phyloP scores from a whole-genome alignment of 1,140 invertebrate species.

The Octopus sinensis region DNA sequence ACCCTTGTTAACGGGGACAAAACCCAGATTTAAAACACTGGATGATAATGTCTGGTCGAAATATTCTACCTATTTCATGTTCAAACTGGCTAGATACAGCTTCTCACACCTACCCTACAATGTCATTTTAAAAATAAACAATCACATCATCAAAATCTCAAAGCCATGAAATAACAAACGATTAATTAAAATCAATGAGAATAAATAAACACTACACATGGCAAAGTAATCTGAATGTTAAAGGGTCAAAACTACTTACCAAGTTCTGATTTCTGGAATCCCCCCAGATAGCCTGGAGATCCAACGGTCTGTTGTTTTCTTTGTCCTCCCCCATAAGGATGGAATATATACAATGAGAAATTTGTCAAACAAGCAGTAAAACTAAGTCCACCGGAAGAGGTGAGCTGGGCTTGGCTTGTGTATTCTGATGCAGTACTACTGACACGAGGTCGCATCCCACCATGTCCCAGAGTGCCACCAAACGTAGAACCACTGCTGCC shows the following conservation, averaged over 20 bases:
- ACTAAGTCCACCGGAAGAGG: conserved; percentile 76
- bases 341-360: conserved; percentile 96
- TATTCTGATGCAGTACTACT: conserved; percentile 34
- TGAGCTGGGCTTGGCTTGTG: conserved; percentile 25
- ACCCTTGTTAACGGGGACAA: too few relatives aligned
- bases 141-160: too few relatives aligned
- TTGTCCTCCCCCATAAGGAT: conserved; percentile 77
- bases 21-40: too few relatives aligned
- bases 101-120: too few relatives aligned
- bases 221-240: too few relatives aligned
- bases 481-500: conserved; percentile 16
- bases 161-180: too few relatives aligned
- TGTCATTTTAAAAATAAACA: too few relatives aligned
- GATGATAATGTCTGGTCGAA: too few relatives aligned
- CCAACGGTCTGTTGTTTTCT: conserved; percentile 28
- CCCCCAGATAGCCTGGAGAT: conserved; percentile 6
- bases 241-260: neutral
- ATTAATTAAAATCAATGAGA: too few relatives aligned
- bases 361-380: conserved; percentile 92
- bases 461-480: conserved; percentile 17
- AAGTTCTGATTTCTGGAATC: conserved; percentile 11
- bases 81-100: too few relatives aligned
- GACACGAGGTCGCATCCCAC: conserved; percentile 23
- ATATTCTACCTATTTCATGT: too few relatives aligned
- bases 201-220: too few relatives aligned